These are phyloP conservation scores for Allophyes oxyacanthae DNA, from an alignment of 2,888 invertebrate species.

Conservation along the genomic window DNA sequence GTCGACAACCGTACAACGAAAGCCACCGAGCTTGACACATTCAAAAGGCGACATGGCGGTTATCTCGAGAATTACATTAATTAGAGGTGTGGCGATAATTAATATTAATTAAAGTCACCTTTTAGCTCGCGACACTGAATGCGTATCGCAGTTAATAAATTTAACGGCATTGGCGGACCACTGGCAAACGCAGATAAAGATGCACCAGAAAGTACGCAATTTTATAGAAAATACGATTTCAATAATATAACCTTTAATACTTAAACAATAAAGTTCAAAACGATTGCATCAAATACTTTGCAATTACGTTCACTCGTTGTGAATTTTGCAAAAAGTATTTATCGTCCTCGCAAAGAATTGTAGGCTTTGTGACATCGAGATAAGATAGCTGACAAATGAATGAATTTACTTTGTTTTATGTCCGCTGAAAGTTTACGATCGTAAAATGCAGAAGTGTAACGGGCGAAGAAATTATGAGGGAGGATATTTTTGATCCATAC, in stretches of 20 bases:
- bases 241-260: conserved; percentile 53
- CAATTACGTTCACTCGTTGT: conserved; percentile 61
- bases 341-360: conserved; percentile 66
- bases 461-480: conserved; percentile 47
- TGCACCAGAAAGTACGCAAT: conserved; percentile 73
- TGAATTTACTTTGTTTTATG: conserved; percentile 58
- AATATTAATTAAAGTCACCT: conserved; percentile 89
- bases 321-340: conserved; percentile 64
- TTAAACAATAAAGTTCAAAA: conserved; percentile 29
- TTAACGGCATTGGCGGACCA: conserved; percentile 81
- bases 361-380: conserved; percentile 68
- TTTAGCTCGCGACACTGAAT: conserved; percentile 86
- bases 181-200: conserved; percentile 83
- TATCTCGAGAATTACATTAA: conserved; percentile 87
- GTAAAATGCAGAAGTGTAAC: conserved; percentile 53
- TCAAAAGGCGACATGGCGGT: conserved; percentile 64
- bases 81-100: conserved; percentile 88
- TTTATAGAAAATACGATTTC: conserved; percentile 34
- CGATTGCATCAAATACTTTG: conserved; percentile 40
- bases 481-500: conserved; percentile 37
- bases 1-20: conserved; percentile 43
- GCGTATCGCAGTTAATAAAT: conserved; percentile 89
- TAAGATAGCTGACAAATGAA: conserved; percentile 67
- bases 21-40: conserved; percentile 69
- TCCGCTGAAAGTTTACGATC: conserved; percentile 62